Conservation (phyloP, 53 echinoderm and acorn worm genomes). For the Temnopleurus reevesii region DNA sequence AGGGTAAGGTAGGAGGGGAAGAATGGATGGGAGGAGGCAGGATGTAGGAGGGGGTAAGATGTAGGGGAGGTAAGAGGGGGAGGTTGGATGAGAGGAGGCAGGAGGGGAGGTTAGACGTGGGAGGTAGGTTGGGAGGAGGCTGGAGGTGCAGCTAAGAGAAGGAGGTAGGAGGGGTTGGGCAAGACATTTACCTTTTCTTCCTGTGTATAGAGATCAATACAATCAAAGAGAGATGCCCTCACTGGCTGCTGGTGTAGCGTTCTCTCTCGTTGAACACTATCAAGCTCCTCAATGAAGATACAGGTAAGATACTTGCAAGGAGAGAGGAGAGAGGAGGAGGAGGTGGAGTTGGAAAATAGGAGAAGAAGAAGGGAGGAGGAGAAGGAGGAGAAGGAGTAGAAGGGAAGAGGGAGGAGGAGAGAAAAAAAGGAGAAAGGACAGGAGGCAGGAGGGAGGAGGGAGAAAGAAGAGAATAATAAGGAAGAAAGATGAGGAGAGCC, state of each 20-base stretch:
- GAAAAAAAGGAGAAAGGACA: not conserved
- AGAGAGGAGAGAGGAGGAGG: not conserved
- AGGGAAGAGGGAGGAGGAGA: not conserved
- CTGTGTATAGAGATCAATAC: conserved; percentile 95
- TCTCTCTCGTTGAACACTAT: conserved; percentile 79
- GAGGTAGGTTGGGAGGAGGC: not conserved
- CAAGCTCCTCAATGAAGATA: conserved; percentile 87
- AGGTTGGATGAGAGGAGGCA: not conserved
- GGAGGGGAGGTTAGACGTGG: not conserved
- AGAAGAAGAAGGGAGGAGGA: not conserved
- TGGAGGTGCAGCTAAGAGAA: not conserved
- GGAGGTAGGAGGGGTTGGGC: not conserved
- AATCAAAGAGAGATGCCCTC: conserved; percentile 78
- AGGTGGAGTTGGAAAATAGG: not conserved
- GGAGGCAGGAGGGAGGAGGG: not conserved
- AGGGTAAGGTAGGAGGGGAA: not conserved
- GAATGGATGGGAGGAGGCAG: not conserved
- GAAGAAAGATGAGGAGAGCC: not conserved
- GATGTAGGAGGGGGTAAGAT: not conserved
- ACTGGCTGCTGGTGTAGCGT: conserved; percentile 83
- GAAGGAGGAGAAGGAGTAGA: not conserved
- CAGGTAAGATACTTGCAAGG: not conserved
- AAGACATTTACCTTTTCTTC: conserved; percentile 80
- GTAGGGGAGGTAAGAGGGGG: not conserved
- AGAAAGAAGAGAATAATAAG: not conserved